Base-by-base conservation (phyloP, 2,797 vertebrate species). In the Pteropus rufus region DNA sequence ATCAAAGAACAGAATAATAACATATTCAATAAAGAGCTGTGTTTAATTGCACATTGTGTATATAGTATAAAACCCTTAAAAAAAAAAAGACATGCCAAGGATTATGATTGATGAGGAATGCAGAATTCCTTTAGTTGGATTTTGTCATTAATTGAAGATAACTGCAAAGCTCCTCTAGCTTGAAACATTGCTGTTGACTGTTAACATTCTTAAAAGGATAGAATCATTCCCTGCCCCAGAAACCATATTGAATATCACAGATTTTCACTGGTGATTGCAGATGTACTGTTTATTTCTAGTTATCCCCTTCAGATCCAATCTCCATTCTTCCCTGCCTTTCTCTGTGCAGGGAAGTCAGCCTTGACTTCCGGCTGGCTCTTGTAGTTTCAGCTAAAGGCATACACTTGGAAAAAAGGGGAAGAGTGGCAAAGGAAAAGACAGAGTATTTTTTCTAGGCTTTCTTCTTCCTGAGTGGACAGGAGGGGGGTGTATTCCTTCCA, bases 1-100 rank as follows among this genome's bases (percentile, higher is more conserved):
- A 89, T 70, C 58, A 92, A 85, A 94, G 76, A 60, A 95, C 16
- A 18, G 56, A 84, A 95, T 96, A 96, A 94, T 93, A 82, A 67
- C 62, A 77, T 88, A 75, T 52, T 87, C 90, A 93, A 44, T 52
- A 60, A 91, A 79, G 31, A 44, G 23, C 7, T 82, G 34, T 56
- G 4, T 77, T 94, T 88, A 91, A 88, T 92, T 89, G 62, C 23
- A 67, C 54, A 34, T 44, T 75, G 46, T n/a, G 14, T 70, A 49
- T 65, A 34, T 46, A 15, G 4, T 29, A 82, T 6, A 23, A 93
- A 92, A 69, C 36, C 23, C 19, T 72, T 24, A 79, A 81, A 56
- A 52, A 49, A n/a, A 31, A 29, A 21, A 21, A 0, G 39, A 9
- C 15, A 77, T 52, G 64, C 11, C 6, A 81, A 89, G 67, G 19